Evolutionary conservation across 1,140 invertebrate genomes (phyloP), one percentile per base, ranked within the genome.

Genomic region (Notospermus geniculatus): DNA sequence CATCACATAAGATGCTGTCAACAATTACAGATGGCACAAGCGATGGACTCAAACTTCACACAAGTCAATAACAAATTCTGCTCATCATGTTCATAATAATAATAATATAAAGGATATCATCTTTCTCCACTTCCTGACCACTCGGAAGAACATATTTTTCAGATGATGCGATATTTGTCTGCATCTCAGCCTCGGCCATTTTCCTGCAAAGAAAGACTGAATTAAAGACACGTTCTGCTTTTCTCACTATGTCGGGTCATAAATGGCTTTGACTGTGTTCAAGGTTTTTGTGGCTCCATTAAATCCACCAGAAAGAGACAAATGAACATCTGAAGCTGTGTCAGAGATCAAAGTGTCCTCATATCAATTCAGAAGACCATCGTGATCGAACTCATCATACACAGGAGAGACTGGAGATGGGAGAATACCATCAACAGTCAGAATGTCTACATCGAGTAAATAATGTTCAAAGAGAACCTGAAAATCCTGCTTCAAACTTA

Each of bases 141-240:
- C 78, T 80, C 2, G 80, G 80, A 27, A 83, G 64, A n/a, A 70
- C 72, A 60, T 72, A 81, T 32, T 57, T 75, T 57, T 83, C 80
- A 22, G 70, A 72, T 43, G 75, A 66, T n/a, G 72, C 65, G 30
- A 84, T 80, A 61, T 83, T 84, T 11, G 79, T 79, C 66, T 80
- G 66, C 32, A 83, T 58, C 63, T 84, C 82, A 61, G 82, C 79
- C 66, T 91, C 88, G n/a, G 90, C 89, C 50, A 90, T 71, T 81
- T 91, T 86, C 52, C 86, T 88, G 67, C 27, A 81, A 79, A 60
- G 46, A 62, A 46, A 60, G 56, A 68, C 57, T 23, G 61, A 55
- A 58, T 45, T 15, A 30, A 32, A 29, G 46, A 46, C 2, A 13
- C 5, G 28, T 22, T 39, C 1, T 29, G 5, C 5, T 54, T 25